Conservation (phyloP, 2,888 invertebrate genomes). For the Drosophila prostipennis region DNA sequence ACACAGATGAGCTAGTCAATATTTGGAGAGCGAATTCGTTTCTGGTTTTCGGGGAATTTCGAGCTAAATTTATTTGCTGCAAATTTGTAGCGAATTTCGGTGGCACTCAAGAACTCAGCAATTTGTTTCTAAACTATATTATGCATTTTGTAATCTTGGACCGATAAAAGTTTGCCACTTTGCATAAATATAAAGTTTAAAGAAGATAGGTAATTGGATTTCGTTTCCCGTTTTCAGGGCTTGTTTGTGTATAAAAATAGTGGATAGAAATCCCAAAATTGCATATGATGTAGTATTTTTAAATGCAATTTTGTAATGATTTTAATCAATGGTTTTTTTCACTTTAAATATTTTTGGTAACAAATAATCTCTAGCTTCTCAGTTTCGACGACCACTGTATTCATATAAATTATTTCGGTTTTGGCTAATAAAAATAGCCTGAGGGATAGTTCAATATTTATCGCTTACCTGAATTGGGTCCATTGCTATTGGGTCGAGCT, state of each 20-base stretch:
- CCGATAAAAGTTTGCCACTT: slow-evolving; percentile 19
- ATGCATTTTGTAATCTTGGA: slow-evolving; percentile 23
- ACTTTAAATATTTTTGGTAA: too few relatives aligned
- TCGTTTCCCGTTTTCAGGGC: not conserved
- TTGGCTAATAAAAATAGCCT: slow-evolving; percentile 1
- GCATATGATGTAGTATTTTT: not conserved
- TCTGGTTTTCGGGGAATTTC: slow-evolving; percentile 29
- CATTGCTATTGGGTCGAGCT: slow-evolving; percentile 95
- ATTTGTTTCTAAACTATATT: slow-evolving; percentile 25
- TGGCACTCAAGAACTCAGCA: slow-evolving; percentile 25
- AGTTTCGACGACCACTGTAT: not conserved
- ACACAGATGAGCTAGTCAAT: slow-evolving; percentile 51
- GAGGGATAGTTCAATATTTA: not conserved
- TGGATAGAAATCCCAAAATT: not conserved
- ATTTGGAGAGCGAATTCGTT: slow-evolving; percentile 52
- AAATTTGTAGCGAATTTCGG: slow-evolving; percentile 33
- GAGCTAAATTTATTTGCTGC: slow-evolving; percentile 39
- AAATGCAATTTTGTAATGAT: not conserved
- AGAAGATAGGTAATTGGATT: not conserved
- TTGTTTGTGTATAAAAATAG: not conserved
- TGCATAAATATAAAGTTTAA: slow-evolving; percentile 15
- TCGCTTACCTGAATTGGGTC: slow-evolving; percentile 96
- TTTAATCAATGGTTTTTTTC: not conserved
- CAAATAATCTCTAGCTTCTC: not conserved
- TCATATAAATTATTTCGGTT: not conserved